Base-by-base conservation (phyloP, 2,113 vertebrate genomes). In the Origma solitaria region DNA sequence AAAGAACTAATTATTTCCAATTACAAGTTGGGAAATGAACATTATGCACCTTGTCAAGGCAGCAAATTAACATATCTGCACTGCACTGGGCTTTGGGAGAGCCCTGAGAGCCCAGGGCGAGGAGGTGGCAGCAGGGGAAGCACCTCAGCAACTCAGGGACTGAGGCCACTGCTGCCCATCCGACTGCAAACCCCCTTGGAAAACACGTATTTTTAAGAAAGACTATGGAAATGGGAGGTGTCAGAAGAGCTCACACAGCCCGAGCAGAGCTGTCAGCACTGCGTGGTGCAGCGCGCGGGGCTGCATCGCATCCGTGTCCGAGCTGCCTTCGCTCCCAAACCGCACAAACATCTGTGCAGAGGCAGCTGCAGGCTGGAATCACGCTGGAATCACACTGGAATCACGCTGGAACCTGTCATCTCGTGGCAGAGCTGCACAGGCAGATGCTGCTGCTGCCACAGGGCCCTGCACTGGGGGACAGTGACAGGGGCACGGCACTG, bases 381-480 rank as follows among this genome's bases (percentile, higher is more conserved):
- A 54, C 42, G 44, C 95, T 95, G 97, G 92, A 92, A 92, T n/a
- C n/a, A n/a, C n/a, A n/a, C 80, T 92, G 88, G 94, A 94, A 44
- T 51, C 93, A 54, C 42, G 44, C 95, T 95, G 97, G 92, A 92
- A 92, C 60, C 66, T 89, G 66, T 80, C 76, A 82, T 31, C 95
- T 60, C 95, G 5, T 0, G 87, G 93, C 84, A 90, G 40, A 86
- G 82, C 90, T 38, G 57, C 3, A 50, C 11, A 31, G 79, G 87
- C 84, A 68, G 86, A 87, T 17, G 65, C 68, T 28, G 50, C 58
- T 51, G 47, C 64, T 44, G 76, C 61, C 8, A 42, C 60, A 49
- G 31, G 50, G 82, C 24, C 30, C 60, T 1, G 49, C 83, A 25
- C 60, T 10, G 8, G 22, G 42, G 56, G 16, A 23, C 1, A 4